Percentiles rank a stretch among this genome's conserved stretches.
phyloP scores from a whole-genome alignment of 2,113 vertebrate genomes.

The Odontesthes bonariensis region DNA sequence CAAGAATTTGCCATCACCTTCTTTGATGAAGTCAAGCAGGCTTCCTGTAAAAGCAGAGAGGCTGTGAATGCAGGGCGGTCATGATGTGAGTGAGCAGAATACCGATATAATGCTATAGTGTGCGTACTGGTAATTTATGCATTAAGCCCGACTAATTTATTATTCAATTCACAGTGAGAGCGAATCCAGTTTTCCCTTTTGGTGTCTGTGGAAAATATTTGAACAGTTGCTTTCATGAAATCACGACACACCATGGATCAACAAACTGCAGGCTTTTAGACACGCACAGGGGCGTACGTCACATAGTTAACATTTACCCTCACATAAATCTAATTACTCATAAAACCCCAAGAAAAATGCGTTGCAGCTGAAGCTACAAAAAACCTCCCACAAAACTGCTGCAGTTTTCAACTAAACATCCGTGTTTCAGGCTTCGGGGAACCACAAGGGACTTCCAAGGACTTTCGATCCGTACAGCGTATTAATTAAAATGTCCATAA shows the following conservation, averaged over 20 bases:
- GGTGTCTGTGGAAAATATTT: constrained; percentile 1
- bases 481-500: constrained; percentile 71
- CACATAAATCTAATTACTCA: constrained; percentile 44
- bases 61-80: not conserved
- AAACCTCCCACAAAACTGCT: constrained; percentile 44
- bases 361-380: constrained; percentile 51
- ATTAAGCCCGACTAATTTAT: constrained; percentile 4
- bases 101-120: constrained; percentile 1
- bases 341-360: not conserved
- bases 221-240: constrained; percentile 5
- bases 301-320: constrained; percentile 33
- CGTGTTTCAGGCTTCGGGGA: constrained; percentile 39
- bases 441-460: constrained; percentile 51
- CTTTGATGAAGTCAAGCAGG: constrained; percentile 94
- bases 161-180: not conserved
- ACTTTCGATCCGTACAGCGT: constrained; percentile 43
- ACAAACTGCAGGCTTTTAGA: constrained; percentile 14
- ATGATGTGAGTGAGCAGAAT: constrained; percentile 27
- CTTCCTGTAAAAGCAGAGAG: constrained; percentile 84
- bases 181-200: constrained; percentile 5
- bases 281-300: constrained; percentile 14
- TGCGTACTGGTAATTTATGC: constrained; percentile 10
- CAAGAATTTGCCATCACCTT: constrained; percentile 95
- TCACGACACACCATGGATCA: constrained; percentile 11
- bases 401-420: constrained; percentile 66